Evolutionary conservation across 2,113 vertebrate species (phyloP), one percentile per base, ranked within the genome.

Genomic region (Acanthisitta chloris): DNA sequence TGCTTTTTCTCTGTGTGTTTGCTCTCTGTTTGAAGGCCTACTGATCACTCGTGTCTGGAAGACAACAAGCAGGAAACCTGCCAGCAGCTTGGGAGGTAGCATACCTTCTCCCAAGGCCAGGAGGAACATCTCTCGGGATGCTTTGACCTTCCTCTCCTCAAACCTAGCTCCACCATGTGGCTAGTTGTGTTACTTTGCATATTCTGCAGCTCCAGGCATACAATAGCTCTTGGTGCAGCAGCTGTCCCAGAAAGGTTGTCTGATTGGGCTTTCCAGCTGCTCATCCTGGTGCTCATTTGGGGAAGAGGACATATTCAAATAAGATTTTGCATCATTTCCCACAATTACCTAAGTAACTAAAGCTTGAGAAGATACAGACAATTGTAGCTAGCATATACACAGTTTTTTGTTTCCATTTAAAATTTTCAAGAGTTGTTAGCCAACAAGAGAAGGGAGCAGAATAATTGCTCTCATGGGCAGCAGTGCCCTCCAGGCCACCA

Each of bases 151-250:
- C 18, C 1, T 78, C 38, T 81, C 48, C 78, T 81, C 81, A 67
- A 28, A 65, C 23, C 28, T 4, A 70, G 94, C 91, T 83, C 95
- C 95, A 91, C 72, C 94, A 36, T 43, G 91, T 54, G 94, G 82
- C 59, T 58, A 29, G 6, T 26, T 52, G 42, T 16, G 57, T 17
- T 42, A 40, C 9, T 21, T 25, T 6, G 21, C 78, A 61, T 20
- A 31, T 57, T 62, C 70, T 23, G 28, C 17, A 10, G 7, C 59
- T 24, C 21, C 28, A 17, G 28, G 2, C 1, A 0, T 1, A 0
- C 2, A 28, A 17, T 0, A 43, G 38, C 45, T 43, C 43, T 38
- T 6, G 23, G n/a, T 26, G 18, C 16, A 77, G 54, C 18, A 86
- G 34, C 38, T 54, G 49, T 24, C 12, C 9, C 40, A 52, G 49